phyloP scores from a whole-genome alignment of 2,888 invertebrate species.

The Pandemis corylana region DNA sequence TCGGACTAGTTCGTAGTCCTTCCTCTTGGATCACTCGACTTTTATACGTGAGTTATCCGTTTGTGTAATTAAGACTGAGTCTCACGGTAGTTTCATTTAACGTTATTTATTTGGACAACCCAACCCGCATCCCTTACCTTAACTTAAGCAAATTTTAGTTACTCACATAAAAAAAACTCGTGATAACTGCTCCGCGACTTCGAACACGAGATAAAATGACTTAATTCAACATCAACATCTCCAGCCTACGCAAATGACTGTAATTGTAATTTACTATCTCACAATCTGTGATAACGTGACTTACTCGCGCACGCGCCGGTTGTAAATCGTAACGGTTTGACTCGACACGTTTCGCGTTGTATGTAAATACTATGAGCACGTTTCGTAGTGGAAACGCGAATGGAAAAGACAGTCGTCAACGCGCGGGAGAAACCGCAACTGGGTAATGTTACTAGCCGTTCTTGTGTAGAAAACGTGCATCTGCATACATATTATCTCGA shows the following conservation, averaged over 20 bases:
- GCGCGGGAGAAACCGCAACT: slow-evolving; percentile 57
- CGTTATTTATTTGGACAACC: background rate
- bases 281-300: slow-evolving; percentile 39
- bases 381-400: slow-evolving; percentile 55
- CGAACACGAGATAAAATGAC: slow-evolving; percentile 2
- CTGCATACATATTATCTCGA: slow-evolving; percentile 41
- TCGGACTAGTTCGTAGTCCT: too few relatives aligned
- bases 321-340: slow-evolving; percentile 33
- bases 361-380: slow-evolving; percentile 47
- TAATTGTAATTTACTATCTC: slow-evolving; percentile 11
- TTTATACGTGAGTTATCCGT: too few relatives aligned
- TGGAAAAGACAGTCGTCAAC: slow-evolving; percentile 54
- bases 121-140: background rate
- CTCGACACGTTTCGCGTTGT: slow-evolving; percentile 39
- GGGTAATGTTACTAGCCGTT: slow-evolving; percentile 51
- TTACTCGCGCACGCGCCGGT: slow-evolving; percentile 42
- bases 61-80: too few relatives aligned
- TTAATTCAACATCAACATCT: background rate
- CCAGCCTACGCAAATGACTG: slow-evolving; percentile 6
- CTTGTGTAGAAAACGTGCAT: slow-evolving; percentile 46
- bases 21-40: too few relatives aligned
- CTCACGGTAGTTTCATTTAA: too few relatives aligned
- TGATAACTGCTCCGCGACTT: background rate
- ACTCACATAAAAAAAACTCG: background rate
- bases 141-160: background rate